These are phyloP conservation scores for Horisme vitalbata DNA, from an alignment of 2,888 invertebrate genomes.

Conservation along the genomic window DNA sequence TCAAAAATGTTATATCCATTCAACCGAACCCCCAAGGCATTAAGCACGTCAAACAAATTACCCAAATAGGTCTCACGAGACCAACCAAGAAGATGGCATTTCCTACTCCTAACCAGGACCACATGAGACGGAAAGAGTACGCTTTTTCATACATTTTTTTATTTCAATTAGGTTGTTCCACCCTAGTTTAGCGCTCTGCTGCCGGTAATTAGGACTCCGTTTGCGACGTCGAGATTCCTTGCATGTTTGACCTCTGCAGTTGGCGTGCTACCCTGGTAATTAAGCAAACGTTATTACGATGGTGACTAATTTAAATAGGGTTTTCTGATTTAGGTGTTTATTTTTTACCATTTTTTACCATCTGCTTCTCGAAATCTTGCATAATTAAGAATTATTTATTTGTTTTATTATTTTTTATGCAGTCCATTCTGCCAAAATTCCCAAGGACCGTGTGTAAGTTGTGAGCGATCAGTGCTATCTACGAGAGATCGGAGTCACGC, in stretches of 20 bases:
- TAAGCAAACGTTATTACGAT: conserved; percentile 52
- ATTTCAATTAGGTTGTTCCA: conserved; percentile 37
- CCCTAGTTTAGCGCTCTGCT: conserved; percentile 52
- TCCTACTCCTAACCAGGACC: conserved; percentile 64
- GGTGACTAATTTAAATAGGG: conserved; percentile 59
- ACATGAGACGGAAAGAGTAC: conserved; percentile 44
- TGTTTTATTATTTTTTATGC: no score
- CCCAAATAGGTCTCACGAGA: conserved; percentile 44
- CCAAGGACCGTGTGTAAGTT: neutral
- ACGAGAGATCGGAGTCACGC: conserved; percentile 54
- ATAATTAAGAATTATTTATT: neutral
- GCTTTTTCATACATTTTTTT: conserved; percentile 35
- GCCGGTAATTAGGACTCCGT: conserved; percentile 52
- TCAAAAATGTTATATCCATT: conserved; percentile 18
- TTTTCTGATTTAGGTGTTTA: conserved; percentile 12
- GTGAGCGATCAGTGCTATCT: conserved; percentile 38
- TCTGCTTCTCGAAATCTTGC: neutral
- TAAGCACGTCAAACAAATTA: conserved; percentile 36
- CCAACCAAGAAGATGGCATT: conserved; percentile 39
- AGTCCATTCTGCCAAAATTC: conserved; percentile 7
- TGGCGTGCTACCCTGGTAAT: conserved; percentile 68
- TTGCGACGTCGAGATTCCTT: conserved; percentile 58
- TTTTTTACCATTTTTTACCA: neutral
- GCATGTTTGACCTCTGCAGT: conserved; percentile 49
- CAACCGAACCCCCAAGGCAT: conserved; percentile 28